A percentile compares a stretch with the other conserved stretches of the same genome.
Conservation (phyloP, 2,113 vertebrate genomes). For the Prionailurus bengalensis region DNA sequence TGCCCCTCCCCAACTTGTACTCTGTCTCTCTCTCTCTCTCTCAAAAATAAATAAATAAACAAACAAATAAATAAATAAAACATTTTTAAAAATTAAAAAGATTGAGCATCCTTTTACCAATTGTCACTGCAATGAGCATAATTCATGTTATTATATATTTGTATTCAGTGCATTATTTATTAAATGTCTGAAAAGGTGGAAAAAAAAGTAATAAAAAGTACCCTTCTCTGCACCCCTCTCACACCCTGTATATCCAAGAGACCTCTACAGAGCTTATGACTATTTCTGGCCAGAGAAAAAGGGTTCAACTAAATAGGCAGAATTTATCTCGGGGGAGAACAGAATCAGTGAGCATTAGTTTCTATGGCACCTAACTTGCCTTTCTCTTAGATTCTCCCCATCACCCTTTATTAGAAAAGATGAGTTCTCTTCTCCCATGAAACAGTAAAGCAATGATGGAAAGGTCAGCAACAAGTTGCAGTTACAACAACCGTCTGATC, state of each 20-base stretch:
- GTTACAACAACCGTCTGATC: background rate
- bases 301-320: background rate
- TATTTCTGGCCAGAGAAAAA: conserved; percentile 7
- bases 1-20: too few species aligned
- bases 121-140: background rate
- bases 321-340: background rate
- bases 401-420: background rate
- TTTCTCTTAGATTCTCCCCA: background rate
- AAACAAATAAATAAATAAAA: too few species aligned
- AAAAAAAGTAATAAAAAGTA: background rate
- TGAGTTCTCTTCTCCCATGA: background rate
- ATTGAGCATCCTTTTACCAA: background rate
- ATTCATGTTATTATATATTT: background rate
- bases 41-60: too few species aligned
- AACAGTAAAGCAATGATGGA: background rate
- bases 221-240: background rate
- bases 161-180: background rate
- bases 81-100: background rate
- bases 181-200: background rate
- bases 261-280: background rate
- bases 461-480: background rate
- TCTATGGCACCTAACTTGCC: background rate
- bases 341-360: background rate
- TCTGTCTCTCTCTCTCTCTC: too few species aligned
- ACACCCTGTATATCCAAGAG: background rate